Evolutionary conservation across 2,888 invertebrate genomes (phyloP).

Genomic region (Drosophila borborema): DNA sequence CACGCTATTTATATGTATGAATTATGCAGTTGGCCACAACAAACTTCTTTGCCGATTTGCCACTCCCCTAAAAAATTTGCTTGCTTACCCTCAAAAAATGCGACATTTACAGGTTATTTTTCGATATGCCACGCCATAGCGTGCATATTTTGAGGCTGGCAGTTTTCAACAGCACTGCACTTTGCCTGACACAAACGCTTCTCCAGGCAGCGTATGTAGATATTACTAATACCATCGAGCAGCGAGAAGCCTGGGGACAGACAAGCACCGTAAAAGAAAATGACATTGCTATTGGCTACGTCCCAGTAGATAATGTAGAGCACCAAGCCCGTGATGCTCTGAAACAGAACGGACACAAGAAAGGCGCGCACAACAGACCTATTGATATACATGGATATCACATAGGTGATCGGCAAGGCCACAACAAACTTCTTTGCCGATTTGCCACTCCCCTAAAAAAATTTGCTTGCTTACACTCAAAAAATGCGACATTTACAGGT

Average conservation of each 20-base stretch:
- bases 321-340: slow-evolving; percentile 60
- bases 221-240: slow-evolving; percentile 75
- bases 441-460: no score
- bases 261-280: slow-evolving; percentile 64
- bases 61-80: no score
- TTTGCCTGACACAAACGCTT: slow-evolving; percentile 48
- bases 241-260: slow-evolving; percentile 74
- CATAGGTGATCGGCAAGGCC: slow-evolving; percentile 90
- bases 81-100: no score
- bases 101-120: no score
- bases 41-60: no score
- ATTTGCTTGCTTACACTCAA: no score
- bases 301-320: slow-evolving; percentile 78
- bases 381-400: slow-evolving; percentile 88
- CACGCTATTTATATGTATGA: no score
- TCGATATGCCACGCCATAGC: no score
- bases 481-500: no score
- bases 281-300: slow-evolving; percentile 63
- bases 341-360: slow-evolving; percentile 88
- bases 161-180: slow-evolving; percentile 46
- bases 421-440: no score
- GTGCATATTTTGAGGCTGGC: slow-evolving; percentile 58
- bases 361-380: slow-evolving; percentile 89
- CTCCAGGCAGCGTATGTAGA: slow-evolving; percentile 64
- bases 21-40: no score